Evolutionary conservation across 2,888 invertebrate genomes (phyloP), one percentile per base, ranked within the genome.

Genomic region (Rhodophaea formosa): DNA sequence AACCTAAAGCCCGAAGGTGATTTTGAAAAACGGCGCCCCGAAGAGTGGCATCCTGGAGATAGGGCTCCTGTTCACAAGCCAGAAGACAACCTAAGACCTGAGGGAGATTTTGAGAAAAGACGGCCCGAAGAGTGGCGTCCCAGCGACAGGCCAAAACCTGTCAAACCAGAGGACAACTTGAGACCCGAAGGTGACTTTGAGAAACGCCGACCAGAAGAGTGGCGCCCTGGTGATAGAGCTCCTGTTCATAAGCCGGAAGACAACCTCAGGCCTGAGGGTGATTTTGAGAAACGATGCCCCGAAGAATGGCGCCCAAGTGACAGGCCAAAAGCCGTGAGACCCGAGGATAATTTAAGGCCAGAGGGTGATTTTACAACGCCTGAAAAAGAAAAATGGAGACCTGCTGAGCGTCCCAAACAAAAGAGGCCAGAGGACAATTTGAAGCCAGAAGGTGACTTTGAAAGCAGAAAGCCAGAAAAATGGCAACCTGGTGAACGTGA

Each of bases 361-460:
- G 92, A 92, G 73, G 92, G 92, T 1, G 84, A 91, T 0, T 92
- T 92, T 59, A 82, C 82, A 45, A 71, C 75, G 23, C 84, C 81
- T 1, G 62, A 73, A 46, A 77, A 80, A 30, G 83, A 89, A 12
- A 68, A 82, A 59, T 92, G 92, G 88, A 70, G 73, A 35, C 92
- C 90, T 15, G 93, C 87, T 23, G 93, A 93, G 65, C 77, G 92
- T 56, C 91, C 84, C 17, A 80, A 81, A 23, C 84, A 81, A 5
- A 92, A 84, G 64, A 94, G 90, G 62, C 95, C 93, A 0, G 75
- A 88, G 66, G 94, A 88, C 63, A 94, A 94, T 69, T 72, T 94
- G 0, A 86, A 79, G 59, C 88, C 92, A 0, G 93, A 94, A 76
- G 94, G 94, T 0, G 91, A 92, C 0, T 93, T 93, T 69, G 82